Evolutionary conservation across 2,888 invertebrate genomes (phyloP), one percentile per base, ranked within the genome.

Genomic region (Sylvicola fuscatus): DNA sequence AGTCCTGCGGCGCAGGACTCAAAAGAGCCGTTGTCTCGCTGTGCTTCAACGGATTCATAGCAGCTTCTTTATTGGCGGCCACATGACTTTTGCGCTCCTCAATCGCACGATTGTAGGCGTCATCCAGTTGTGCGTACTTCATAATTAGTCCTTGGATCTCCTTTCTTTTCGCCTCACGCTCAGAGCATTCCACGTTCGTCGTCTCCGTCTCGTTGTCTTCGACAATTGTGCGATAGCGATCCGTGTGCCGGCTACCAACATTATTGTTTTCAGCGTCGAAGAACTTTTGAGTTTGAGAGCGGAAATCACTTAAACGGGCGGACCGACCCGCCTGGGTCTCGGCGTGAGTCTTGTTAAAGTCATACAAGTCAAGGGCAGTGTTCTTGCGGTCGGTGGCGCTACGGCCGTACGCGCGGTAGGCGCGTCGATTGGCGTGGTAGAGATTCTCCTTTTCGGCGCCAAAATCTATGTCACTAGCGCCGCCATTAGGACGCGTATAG

Each of bases 141-240:
- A 76, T 67, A 40, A 83, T 81, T 39, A 86, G 62, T 46, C 75
- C 73, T 53, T 81, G 78, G 39, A 82, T 81, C 51, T 86, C 84
- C 49, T 83, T 83, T 27, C 84, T 68, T 46, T 76, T 73, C 8
- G 77, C 76, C 52, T 82, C 81, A 32, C 84, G 65, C 44, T 84
- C 83, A 43, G 68, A 66, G 33, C 62, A 40, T 64, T 52, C 56
- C 38, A 50, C 51, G 54, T 63, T 50, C 62, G 60, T 42, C 46
- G 62, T 28, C 57, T 56, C 8, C 56, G 56, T 48, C 56, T 61
- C 10, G 55, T 51, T 30, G 43, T 42, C 30, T 51, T 51, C 47
- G 53, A 62, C 49, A 56, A 58, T 49, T 52, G n/a, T 21, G 5
- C 34, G 14, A 29, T 37, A 35, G 31, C 38, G 31, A 29, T 30